phyloP scores from a whole-genome alignment of 35 echinoderm and acorn worm genomes.

The Anneissia japonica region DNA sequence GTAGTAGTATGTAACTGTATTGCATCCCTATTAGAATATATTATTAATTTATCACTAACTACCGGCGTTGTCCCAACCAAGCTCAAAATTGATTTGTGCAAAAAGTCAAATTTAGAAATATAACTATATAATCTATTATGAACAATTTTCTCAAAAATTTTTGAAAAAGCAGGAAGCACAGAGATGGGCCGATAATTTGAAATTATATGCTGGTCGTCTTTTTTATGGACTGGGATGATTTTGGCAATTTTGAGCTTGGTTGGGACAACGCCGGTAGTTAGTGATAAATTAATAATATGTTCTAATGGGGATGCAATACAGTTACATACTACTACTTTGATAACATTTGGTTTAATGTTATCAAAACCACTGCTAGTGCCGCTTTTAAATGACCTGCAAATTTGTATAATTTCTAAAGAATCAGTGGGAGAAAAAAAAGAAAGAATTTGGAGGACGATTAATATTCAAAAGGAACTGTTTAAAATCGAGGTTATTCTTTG shows the following conservation, averaged over 20 bases:
- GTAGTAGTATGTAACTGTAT: too few species aligned
- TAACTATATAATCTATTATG: background rate
- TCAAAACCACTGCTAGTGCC: background rate
- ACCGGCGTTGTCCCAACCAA: too few species aligned
- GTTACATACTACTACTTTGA: background rate
- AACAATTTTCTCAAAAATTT: background rate
- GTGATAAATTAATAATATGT: background rate
- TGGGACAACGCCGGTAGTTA: background rate
- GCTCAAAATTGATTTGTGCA: background rate
- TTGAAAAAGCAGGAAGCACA: background rate
- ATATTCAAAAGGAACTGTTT: too few species aligned
- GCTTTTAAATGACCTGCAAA: too few species aligned
- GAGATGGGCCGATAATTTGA: background rate
- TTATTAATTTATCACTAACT: background rate
- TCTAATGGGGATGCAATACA: background rate
- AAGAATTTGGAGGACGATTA: too few species aligned
- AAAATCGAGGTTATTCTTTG: too few species aligned
- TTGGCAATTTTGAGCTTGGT: background rate
- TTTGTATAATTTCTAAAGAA: too few species aligned
- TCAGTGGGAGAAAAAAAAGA: too few species aligned
- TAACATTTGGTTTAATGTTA: background rate
- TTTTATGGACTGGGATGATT: constrained; percentile 8
- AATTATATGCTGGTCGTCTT: background rate
- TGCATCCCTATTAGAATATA: too few species aligned
- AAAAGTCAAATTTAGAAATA: background rate